Percentiles rank a stretch among this genome's conserved stretches.
Evolutionary conservation across 2,113 vertebrate genomes (phyloP).

Genomic region (Pandion haliaetus): DNA sequence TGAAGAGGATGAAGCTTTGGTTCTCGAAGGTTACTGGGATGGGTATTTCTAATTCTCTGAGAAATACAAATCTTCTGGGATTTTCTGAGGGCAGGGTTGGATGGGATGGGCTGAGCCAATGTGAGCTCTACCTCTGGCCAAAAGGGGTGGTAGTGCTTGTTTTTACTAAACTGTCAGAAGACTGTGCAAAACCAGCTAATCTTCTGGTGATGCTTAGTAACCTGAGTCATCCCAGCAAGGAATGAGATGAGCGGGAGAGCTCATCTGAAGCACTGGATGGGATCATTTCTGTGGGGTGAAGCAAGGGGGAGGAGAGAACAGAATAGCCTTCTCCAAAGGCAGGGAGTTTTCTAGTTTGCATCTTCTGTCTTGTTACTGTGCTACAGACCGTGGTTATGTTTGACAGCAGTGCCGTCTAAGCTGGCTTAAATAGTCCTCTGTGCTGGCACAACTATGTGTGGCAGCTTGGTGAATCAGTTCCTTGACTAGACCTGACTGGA

Average conservation of each 20-base stretch:
- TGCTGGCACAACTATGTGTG: background rate
- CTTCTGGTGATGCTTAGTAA: background rate
- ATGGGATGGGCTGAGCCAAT: background rate
- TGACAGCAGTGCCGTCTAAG: background rate
- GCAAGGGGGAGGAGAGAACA: background rate
- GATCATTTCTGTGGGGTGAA: background rate
- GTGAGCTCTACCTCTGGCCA: background rate
- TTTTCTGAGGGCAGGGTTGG: background rate
- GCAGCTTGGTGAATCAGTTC: conserved; percentile 7
- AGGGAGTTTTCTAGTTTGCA: background rate
- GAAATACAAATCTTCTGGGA: background rate
- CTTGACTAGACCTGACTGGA: background rate
- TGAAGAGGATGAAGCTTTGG: background rate
- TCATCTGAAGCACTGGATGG: background rate
- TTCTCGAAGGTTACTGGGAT: background rate
- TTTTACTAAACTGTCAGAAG: background rate
- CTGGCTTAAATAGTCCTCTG: conserved; percentile 16
- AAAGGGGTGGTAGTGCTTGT: background rate
- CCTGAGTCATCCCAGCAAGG: background rate
- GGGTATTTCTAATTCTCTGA: background rate
- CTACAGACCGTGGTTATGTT: background rate
- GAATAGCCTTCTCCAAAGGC: background rate
- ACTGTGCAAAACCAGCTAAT: background rate
- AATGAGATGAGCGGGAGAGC: background rate
- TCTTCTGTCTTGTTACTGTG: background rate